These are phyloP conservation scores for Zele albiditarsus DNA, from an alignment of 2,888 invertebrate species.

Conservation along the genomic window DNA sequence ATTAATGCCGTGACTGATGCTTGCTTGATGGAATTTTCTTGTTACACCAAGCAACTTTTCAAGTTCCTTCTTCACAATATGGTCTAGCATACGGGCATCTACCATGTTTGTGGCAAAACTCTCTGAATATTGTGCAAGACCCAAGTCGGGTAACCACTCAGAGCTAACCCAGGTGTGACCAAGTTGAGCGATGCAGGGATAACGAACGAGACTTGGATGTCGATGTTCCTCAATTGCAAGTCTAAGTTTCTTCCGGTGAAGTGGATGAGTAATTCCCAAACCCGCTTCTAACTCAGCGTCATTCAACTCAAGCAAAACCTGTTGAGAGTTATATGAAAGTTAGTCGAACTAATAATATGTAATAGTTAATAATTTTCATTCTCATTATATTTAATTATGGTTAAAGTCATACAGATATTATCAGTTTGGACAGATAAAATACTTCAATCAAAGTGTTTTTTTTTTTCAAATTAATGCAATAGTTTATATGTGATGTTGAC, in stretches of 20 bases:
- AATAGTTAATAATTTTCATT: background rate
- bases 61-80: slow-evolving; percentile 93
- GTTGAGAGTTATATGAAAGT: slow-evolving; percentile 54
- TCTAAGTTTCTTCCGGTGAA: slow-evolving; percentile 94
- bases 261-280: slow-evolving; percentile 91
- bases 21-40: slow-evolving; percentile 95
- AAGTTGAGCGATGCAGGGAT: slow-evolving; percentile 89
- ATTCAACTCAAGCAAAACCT: slow-evolving; percentile 92
- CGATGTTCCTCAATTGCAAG: slow-evolving; percentile 95
- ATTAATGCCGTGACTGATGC: slow-evolving; percentile 94
- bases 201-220: slow-evolving; percentile 89
- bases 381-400: background rate
- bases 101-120: slow-evolving; percentile 91
- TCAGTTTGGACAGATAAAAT: background rate
- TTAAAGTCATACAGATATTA: background rate
- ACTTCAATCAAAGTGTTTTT: background rate
- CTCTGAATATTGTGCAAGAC: slow-evolving; percentile 91
- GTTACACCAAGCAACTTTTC: slow-evolving; percentile 95
- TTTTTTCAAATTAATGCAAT: background rate
- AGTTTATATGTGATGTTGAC: slow-evolving; percentile 71
- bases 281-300: slow-evolving; percentile 94
- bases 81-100: slow-evolving; percentile 94
- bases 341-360: background rate
- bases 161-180: slow-evolving; percentile 95
- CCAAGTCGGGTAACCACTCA: slow-evolving; percentile 94